Evolutionary conservation across 2,888 invertebrate genomes (phyloP).

Genomic region (Synanthedon andrenaeformis): DNA sequence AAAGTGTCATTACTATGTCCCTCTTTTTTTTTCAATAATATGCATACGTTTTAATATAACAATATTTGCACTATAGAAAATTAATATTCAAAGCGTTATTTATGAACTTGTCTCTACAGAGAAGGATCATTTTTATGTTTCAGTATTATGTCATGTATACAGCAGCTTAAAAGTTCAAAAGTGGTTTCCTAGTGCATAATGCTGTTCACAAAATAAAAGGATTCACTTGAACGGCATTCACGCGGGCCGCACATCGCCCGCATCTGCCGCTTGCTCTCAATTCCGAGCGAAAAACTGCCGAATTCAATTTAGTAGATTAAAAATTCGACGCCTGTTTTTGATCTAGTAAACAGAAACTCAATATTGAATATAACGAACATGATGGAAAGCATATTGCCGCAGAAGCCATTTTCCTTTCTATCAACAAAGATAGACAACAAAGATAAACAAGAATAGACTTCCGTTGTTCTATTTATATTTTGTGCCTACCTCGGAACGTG

Average conservation of each 20-base stretch:
- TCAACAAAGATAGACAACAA: neutral
- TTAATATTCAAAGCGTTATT: too few species aligned
- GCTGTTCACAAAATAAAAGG: neutral
- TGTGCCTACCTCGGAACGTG: too few species aligned
- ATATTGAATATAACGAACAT: neutral
- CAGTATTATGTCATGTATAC: neutral
- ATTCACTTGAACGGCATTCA: conserved; percentile 2
- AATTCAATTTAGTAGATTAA: conserved; percentile 15
- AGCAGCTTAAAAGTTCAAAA: neutral
- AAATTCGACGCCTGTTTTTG: conserved; percentile 3
- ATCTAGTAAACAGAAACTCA: neutral
- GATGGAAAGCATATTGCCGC: neutral
- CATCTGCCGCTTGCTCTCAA: conserved; percentile 7
- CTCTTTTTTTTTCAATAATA: too few species aligned
- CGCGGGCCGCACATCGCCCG: conserved; percentile 6
- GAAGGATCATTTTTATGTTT: too few species aligned
- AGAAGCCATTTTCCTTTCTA: neutral
- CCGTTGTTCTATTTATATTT: too few species aligned
- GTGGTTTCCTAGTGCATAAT: neutral
- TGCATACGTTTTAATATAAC: too few species aligned
- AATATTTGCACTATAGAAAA: too few species aligned
- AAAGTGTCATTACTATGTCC: too few species aligned
- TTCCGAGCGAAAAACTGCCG: conserved; percentile 5
- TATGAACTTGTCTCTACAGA: too few species aligned
- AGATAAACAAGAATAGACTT: neutral